Base-by-base conservation (phyloP, 2,113 vertebrate genomes). In the Hipposideros armiger region DNA sequence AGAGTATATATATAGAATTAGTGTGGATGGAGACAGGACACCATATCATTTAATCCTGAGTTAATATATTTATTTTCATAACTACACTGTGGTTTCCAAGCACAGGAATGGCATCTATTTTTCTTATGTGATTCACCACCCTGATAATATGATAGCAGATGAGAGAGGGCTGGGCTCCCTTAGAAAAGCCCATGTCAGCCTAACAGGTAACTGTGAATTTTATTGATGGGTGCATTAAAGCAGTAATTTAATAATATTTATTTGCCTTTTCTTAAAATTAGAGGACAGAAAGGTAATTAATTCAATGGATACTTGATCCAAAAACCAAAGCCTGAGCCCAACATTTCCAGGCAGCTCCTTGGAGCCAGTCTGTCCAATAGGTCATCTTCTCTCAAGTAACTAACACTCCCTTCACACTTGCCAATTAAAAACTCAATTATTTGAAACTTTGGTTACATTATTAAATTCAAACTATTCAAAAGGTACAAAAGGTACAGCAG, bases 221-320 rank as follows among this genome's bases (percentile, higher is more conserved):
- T 72, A 94, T 90, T 72, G 85, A 67, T 54, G 78, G 20, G 10
- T 24, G 19, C n/a, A 77, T 72, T 64, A 64, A 76, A 67, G 58
- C 36, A 10, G 3, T 36, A 32, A 90, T 84, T 94, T 93, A 83
- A 85, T 85, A 77, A 52, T 60, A 91, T 45, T n/a, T 90, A 78
- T 83, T 89, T 85, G 60, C 10, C 30, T 52, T 92, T 94, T 69
- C 28, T 69, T 87, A 87, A 87, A 90, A 96, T 92, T 36, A 80
- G 19, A 92, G 70, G n/a, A 81, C 17, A 80, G 28, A 73, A 69
- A 47, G 15, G 28, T 86, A 90, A 93, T 87, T 64, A 82, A 77
- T 87, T 77, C 69, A 69, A 47, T 10, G 17, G 11, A 7, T 45
- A 85, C 69, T 81, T 93, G 50, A 50, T 13, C 50, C 50, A 2